These are phyloP conservation scores for Phania funesta DNA, from an alignment of 2,888 invertebrate genomes.

Conservation along the genomic window DNA sequence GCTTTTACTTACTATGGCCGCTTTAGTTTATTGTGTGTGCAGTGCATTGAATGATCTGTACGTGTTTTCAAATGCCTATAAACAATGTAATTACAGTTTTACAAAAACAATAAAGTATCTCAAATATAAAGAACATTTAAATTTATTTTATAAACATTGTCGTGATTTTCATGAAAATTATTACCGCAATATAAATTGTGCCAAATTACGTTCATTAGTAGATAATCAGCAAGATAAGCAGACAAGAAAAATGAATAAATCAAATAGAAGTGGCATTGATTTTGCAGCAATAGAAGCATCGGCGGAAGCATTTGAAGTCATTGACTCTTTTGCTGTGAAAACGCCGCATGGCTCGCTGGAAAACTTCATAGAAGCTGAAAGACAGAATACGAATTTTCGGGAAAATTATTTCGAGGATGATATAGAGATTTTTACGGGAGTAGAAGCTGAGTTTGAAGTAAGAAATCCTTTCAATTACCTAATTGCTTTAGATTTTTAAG, in stretches of 20 bases:
- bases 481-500: too few species aligned
- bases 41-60: conserved; percentile 74
- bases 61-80: conserved; percentile 75
- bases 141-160: conserved; percentile 74
- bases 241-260: conserved; percentile 58
- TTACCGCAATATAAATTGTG: conserved; percentile 19
- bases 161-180: conserved; percentile 66
- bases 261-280: conserved; percentile 73
- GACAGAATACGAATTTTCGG: conserved; percentile 46
- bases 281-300: conserved; percentile 76
- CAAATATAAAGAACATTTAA: conserved; percentile 71
- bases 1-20: conserved; percentile 74
- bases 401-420: conserved; percentile 68
- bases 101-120: conserved; percentile 73
- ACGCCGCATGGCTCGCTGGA: conserved; percentile 46
- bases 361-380: conserved; percentile 54
- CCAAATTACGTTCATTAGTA: conserved; percentile 18
- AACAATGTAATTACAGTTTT: conserved; percentile 74
- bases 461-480: too few species aligned
- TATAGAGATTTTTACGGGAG: conserved; percentile 76
- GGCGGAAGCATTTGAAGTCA: conserved; percentile 69
- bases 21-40: conserved; percentile 75
- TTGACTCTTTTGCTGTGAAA: conserved; percentile 67
- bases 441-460: conserved; percentile 74
- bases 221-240: conserved; percentile 34